Evolutionary conservation across 30 jellyfish, hydroid and myxozoan species (phyloP).

Genomic region (Turritopsis dohrnii): DNA sequence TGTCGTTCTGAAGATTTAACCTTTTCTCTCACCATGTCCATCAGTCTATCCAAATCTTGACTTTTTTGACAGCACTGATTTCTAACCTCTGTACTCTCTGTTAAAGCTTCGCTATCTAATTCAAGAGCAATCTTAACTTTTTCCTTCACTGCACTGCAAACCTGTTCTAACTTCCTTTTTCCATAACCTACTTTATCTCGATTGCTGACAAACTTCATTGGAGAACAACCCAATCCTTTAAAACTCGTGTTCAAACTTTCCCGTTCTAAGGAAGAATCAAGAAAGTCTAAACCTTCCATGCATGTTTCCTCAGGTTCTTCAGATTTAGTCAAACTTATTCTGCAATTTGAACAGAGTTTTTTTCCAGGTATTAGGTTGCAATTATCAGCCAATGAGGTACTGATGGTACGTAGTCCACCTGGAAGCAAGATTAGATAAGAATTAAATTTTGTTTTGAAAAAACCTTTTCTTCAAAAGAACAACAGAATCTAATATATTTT

Average conservation of each 20-base stretch:
- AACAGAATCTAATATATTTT: neutral
- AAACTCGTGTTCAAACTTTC: conserved; percentile 4
- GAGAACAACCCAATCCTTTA: conserved; percentile 28
- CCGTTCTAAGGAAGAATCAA: neutral
- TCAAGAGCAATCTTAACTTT: neutral
- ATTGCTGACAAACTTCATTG: conserved; percentile 14
- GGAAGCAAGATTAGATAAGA: neutral
- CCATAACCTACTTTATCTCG: conserved; percentile 29
- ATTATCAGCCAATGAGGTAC: neutral
- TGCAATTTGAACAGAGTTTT: neutral
- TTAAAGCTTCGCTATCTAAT: neutral
- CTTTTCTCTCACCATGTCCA: neutral
- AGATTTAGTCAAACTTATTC: neutral
- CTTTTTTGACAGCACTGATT: neutral
- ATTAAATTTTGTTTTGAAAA: neutral
- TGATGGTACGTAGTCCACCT: neutral
- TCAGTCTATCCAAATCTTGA: neutral
- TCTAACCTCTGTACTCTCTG: neutral
- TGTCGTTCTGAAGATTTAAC: neutral
- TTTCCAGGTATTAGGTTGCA: neutral
- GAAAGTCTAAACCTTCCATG: neutral
- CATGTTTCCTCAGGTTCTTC: neutral
- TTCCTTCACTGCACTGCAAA: neutral
- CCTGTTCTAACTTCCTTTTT: conserved; percentile 15
- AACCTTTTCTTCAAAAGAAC: neutral